These are phyloP conservation scores for Capreolus pygargus DNA, from an alignment of 2,113 vertebrate genomes.

Conservation along the genomic window DNA sequence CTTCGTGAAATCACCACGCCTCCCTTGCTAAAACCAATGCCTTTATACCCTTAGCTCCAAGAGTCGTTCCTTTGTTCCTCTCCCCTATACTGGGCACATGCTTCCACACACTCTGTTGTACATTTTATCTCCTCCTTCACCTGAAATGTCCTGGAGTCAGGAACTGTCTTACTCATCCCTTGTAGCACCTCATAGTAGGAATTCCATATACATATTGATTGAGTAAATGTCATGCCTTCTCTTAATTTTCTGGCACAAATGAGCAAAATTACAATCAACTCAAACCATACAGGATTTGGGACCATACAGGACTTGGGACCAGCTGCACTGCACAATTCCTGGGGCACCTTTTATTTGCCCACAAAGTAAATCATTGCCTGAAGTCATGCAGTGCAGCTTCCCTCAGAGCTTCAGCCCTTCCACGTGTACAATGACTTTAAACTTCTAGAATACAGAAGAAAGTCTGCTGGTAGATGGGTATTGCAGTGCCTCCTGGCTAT, in stretches of 20 bases:
- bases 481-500: neutral
- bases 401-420: neutral
- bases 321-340: neutral
- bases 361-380: neutral
- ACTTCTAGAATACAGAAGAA: slow-evolving; percentile 19
- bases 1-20: neutral
- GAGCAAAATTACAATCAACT: neutral
- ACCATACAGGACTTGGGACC: neutral
- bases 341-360: neutral
- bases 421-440: neutral
- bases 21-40: neutral
- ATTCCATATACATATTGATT: neutral
- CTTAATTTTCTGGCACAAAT: slow-evolving; percentile 8
- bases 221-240: neutral
- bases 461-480: neutral
- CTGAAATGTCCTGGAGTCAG: neutral
- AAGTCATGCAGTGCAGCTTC: neutral
- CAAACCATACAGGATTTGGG: neutral
- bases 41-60: neutral
- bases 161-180: neutral
- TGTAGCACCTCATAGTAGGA: neutral
- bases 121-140: neutral
- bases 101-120: neutral
- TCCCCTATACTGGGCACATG: neutral
- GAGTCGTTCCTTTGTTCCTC: neutral